A percentile compares a stretch with the other conserved stretches of the same genome.
Evolutionary conservation across 23 tunicate genomes (phyloP).

Genomic region (Clavelina lepadiformis): DNA sequence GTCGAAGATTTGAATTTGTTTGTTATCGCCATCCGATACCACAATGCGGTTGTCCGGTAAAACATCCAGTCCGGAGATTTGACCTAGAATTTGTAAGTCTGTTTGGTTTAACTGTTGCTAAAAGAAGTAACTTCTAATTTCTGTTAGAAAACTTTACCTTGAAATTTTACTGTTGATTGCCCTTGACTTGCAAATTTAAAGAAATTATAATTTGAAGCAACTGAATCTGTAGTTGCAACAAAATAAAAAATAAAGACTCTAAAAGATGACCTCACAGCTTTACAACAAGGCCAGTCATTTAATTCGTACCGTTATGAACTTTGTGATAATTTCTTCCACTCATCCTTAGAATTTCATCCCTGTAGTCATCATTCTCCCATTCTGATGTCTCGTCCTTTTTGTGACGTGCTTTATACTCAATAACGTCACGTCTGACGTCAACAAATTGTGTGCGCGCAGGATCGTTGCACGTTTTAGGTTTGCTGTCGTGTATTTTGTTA

Average conservation of each 20-base stretch:
- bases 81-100: conserved; percentile 15
- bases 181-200: conserved; percentile 52
- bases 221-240: too few species aligned
- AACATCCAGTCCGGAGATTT: conserved; percentile 65
- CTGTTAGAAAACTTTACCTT: conserved; percentile 18
- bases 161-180: conserved; percentile 25
- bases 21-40: conserved; percentile 77
- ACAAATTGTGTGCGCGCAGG: too few species aligned
- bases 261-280: too few species aligned
- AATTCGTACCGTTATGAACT: too few species aligned
- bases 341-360: conserved; percentile 9
- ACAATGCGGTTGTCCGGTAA: conserved; percentile 38
- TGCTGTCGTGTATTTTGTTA: not conserved
- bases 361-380: conserved; percentile 1
- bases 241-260: too few species aligned
- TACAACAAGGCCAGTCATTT: too few species aligned
- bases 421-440: too few species aligned
- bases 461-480: not conserved
- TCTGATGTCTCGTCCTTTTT: too few species aligned
- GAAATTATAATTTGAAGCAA: conserved; percentile 15
- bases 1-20: conserved; percentile 61
- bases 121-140: not conserved
- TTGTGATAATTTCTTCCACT: conserved; percentile 6
- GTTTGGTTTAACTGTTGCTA: not conserved
- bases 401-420: too few species aligned